Base-by-base conservation (phyloP, 2,113 vertebrate genomes). In the Terrapene triunguis region DNA sequence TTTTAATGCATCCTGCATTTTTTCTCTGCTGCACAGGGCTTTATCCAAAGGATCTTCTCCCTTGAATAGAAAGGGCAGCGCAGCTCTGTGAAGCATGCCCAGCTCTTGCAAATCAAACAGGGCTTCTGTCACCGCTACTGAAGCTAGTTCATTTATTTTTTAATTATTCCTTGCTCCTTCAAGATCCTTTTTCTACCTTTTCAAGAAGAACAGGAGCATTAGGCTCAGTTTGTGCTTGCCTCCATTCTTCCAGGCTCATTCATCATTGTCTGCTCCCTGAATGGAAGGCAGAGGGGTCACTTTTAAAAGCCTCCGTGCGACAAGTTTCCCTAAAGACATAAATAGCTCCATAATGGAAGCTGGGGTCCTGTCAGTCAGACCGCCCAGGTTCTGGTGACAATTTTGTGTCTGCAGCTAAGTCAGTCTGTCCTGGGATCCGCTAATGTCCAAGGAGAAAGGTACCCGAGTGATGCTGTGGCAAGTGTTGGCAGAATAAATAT, bases 251-350 rank as follows among this genome's bases (percentile, higher is more conserved):
- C 1, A 29, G 82, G 84, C 95, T 96, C 97, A 95, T 98, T 97
- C 96, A 95, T 98, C 97, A 97, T 97, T 97, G 97, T 97, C 96
- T 87, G 12, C 87, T 0, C 76, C 80, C 96, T 97, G 94, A 97
- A 97, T 97, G 94, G 95, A 96, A 97, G 96, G 92, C 95, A 90
- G 92, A 95, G 96, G 65, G 97, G 94, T 97, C 97, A 97, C 93
- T 91, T 97, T 97, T 97, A 95, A 98, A 98, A 97, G 97, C 96
- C 80, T 21, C 74, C 1, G 5, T 5, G 81, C 78, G 87, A 55
- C 96, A 89, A 97, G 78, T 94, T 91, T 94, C 96, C 95, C 95
- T 11, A 91, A 96, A 97, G 55, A 54, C 53, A 95, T 96, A 96
- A 97, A 97, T 87, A 92, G 96, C 32, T 88, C 89, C 96, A 94